Base-by-base conservation (phyloP, 2,113 vertebrate genomes). In the Tinamus guttatus region DNA sequence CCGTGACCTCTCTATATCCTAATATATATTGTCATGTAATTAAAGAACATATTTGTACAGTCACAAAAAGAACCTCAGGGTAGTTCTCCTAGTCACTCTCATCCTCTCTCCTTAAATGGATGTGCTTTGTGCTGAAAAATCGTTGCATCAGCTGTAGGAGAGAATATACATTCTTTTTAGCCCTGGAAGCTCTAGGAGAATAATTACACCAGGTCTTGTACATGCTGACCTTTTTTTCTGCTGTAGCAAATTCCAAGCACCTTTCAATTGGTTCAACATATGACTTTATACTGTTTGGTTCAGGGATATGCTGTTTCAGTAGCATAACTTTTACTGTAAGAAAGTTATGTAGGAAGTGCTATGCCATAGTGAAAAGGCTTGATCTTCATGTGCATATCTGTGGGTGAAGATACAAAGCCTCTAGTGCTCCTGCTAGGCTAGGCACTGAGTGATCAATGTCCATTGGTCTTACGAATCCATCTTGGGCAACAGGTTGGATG, bases 311-410 rank as follows among this genome's bases (percentile, higher is more conserved):
- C 38, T 73, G 32, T n/a, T 75, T 32, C 28, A 68, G 62, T 24
- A 28, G 40, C 2, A 7, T 11, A 36, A 75, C 36, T 47, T 59
- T 58, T 75, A 51, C 45, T 73, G 51, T 3, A 52, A 69, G 69
- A 45, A 85, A 70, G 63, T 6, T n/a, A 8, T 18, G 58, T 70
- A 27, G 67, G 65, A 78, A 59, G 18, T n/a, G n/a, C 47, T 20
- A n/a, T 4, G 25, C 52, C 47, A 30, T 30, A 65, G 59, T 73
- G 60, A 67, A 62, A 62, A 49, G 59, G 52, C 32, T 82, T 71
- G 30, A 13, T 24, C n/a, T 65, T 19, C 69, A 28, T 13, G 2
- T 5, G 38, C n/a, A 9, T 2, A 0, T 8, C 40, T 51, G 68
- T 4, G 24, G 49, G 21, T 16, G 32, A 49, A 34, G 41, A 43